Percentiles rank a stretch among this genome's conserved stretches.
Conservation (phyloP, 2,797 vertebrate species). For the Clarias laeviceps region DNA sequence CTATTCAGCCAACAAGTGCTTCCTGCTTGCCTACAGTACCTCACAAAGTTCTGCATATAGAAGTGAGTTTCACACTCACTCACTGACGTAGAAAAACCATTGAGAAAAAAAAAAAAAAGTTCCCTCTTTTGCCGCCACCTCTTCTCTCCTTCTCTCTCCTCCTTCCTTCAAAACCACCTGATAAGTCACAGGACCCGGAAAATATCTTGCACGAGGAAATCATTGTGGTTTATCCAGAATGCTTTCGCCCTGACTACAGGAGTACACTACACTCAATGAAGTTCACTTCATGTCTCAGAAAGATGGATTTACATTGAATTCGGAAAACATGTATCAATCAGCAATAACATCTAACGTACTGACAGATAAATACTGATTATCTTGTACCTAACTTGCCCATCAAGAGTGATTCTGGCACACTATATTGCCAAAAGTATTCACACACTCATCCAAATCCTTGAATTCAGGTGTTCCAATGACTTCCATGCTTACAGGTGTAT, state of each 20-base stretch:
- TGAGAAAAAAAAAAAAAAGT: neutral
- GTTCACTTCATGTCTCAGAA: neutral
- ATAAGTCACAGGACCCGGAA: conserved; percentile 81
- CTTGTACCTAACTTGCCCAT: too few relatives aligned
- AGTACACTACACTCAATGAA: neutral
- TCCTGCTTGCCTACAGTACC: neutral
- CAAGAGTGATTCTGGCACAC: too few relatives aligned
- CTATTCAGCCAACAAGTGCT: neutral
- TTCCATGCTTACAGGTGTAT: too few relatives aligned
- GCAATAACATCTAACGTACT: too few relatives aligned
- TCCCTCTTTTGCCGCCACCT: too few relatives aligned
- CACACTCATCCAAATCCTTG: too few relatives aligned
- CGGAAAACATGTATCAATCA: too few relatives aligned
- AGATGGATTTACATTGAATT: too few relatives aligned
- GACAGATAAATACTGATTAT: too few relatives aligned
- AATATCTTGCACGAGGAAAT: conserved; percentile 52
- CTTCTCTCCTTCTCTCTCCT: conserved; percentile 37
- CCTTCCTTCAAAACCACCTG: conserved; percentile 72
- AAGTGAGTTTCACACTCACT: neutral
- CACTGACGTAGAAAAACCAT: too few relatives aligned
- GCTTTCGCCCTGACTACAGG: neutral
- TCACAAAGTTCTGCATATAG: neutral
- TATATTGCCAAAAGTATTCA: too few relatives aligned
- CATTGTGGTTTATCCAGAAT: neutral
- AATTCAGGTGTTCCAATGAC: too few relatives aligned